Conservation (phyloP, 1,140 invertebrate species). For the Ostrea denselamellosa region DNA sequence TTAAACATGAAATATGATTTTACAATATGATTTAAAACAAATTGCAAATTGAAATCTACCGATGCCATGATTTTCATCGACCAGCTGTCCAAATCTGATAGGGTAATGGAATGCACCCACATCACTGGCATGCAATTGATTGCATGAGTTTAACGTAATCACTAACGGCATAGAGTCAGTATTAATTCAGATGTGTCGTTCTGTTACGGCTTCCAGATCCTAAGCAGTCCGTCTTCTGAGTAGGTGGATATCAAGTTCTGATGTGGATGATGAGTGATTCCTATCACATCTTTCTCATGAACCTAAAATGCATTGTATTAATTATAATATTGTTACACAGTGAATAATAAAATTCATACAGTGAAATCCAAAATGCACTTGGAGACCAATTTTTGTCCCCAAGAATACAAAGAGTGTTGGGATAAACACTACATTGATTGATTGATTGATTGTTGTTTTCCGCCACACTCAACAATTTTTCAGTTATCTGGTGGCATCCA, state of each 20-base stretch:
- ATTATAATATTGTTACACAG: background rate
- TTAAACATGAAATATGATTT: too few relatives aligned
- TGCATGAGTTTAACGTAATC: background rate
- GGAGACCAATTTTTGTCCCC: too few relatives aligned
- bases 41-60: too few relatives aligned
- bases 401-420: too few relatives aligned
- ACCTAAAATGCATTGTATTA: constrained; percentile 83
- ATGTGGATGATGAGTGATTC: constrained; percentile 97
- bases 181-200: background rate
- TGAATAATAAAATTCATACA: background rate
- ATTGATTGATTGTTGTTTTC: too few relatives aligned
- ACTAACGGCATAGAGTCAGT: background rate
- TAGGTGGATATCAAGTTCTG: constrained; percentile 98
- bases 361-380: background rate
- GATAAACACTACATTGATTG: too few relatives aligned
- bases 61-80: too few relatives aligned
- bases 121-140: background rate
- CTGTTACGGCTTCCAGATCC: constrained; percentile 89
- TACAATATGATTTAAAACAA: too few relatives aligned
- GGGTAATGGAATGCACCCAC: background rate
- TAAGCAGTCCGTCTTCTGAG: constrained; percentile 96
- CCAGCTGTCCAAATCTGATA: background rate
- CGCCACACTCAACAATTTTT: too few relatives aligned
- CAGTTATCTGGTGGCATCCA: too few relatives aligned
- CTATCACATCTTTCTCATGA: constrained; percentile 99